These are phyloP conservation scores for Sinocyclocheilus grahami DNA, from an alignment of 2,113 vertebrate genomes.

Conservation along the genomic window DNA sequence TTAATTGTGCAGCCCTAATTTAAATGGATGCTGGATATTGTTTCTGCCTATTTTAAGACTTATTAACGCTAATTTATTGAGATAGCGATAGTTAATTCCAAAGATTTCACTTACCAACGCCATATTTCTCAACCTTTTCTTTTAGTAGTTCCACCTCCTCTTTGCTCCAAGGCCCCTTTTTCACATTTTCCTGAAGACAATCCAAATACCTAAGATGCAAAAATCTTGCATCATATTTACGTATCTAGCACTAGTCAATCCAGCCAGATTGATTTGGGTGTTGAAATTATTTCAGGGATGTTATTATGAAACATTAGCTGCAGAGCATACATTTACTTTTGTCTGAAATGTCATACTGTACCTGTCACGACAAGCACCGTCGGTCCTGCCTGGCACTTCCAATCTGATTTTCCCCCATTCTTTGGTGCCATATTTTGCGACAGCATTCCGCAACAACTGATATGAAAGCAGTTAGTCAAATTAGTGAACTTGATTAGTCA, in stretches of 20 bases:
- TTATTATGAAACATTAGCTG: background rate
- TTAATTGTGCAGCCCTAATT: too few relatives aligned
- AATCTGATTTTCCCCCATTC: constrained; percentile 88
- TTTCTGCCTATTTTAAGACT: too few relatives aligned
- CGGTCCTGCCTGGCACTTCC: constrained; percentile 87
- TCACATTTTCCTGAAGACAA: constrained; percentile 76
- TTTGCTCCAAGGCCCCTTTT: constrained; percentile 81
- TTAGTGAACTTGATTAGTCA: background rate
- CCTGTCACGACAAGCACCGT: constrained; percentile 88
- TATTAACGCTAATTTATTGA: too few relatives aligned
- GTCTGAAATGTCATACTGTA: constrained; percentile 52
- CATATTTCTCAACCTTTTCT: constrained; percentile 81
- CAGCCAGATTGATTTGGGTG: background rate
- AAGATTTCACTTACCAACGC: constrained; percentile 76
- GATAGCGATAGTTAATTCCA: too few relatives aligned
- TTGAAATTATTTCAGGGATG: background rate
- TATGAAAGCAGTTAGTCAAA: background rate
- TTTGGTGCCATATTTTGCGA: constrained; percentile 77
- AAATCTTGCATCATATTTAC: background rate
- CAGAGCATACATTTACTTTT: background rate
- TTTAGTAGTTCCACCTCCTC: constrained; percentile 79
- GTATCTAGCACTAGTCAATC: background rate
- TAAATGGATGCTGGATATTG: too few relatives aligned
- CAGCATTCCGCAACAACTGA: constrained; percentile 84
- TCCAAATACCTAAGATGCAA: constrained; percentile 81